phyloP scores from a whole-genome alignment of 2,888 invertebrate species.

The Cylloceria caligata region DNA sequence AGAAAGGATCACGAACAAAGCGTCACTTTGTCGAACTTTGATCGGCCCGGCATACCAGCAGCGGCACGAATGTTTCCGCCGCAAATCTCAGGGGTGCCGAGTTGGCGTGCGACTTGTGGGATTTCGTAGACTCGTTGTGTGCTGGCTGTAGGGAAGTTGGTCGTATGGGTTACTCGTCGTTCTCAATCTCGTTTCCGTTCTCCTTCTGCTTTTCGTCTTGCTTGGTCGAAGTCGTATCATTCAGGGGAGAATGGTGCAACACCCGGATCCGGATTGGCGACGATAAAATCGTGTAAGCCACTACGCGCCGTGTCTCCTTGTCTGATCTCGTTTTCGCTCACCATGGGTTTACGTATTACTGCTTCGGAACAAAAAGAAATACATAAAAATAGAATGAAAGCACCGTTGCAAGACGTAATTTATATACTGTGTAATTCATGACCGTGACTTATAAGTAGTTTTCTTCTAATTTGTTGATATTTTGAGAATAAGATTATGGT shows the following conservation, averaged over 20 bases:
- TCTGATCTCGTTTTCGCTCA: neutral
- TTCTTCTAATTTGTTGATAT: neutral
- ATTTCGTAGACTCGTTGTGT: constrained; percentile 71
- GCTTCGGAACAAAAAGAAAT: neutral
- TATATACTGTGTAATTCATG: neutral
- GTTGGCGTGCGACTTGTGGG: constrained; percentile 75
- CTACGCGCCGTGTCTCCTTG: constrained; percentile 1
- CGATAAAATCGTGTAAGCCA: constrained; percentile 55
- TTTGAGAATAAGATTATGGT: too few relatives aligned
- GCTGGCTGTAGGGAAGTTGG: constrained; percentile 68
- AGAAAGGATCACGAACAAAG: constrained; percentile 66
- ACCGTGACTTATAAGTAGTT: neutral
- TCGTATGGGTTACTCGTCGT: constrained; percentile 52
- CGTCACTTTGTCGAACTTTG: constrained; percentile 71
- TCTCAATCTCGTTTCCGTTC: constrained; percentile 26
- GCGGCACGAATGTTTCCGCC: constrained; percentile 69
- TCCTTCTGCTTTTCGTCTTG: constrained; percentile 7
- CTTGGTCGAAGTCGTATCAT: constrained; percentile 41
- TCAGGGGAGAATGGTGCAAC: constrained; percentile 14
- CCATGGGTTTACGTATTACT: constrained; percentile 14
- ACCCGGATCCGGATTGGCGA: constrained; percentile 11
- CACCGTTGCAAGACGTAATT: neutral
- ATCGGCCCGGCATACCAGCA: constrained; percentile 59
- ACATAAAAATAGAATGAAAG: neutral
- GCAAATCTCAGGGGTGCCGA: constrained; percentile 74